Evolutionary conservation across 2,113 vertebrate genomes (phyloP), one percentile per base, ranked within the genome.

Genomic region (Alethe castanea): DNA sequence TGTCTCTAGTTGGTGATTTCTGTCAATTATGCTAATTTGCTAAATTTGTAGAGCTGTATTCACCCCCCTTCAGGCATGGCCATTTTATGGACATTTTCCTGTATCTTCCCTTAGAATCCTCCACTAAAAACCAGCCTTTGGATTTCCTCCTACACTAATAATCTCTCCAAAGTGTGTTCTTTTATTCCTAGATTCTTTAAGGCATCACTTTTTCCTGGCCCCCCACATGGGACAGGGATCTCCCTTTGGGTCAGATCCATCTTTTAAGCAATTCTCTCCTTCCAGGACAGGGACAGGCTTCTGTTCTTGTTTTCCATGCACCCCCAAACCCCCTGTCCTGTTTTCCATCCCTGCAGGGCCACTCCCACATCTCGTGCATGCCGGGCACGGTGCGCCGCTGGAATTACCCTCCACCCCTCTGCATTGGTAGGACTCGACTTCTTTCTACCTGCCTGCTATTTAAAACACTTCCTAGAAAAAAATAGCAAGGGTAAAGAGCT

Each of bases 311-410:
- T 62, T 54, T 45, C 33, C 59, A n/a, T 23, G 4, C n/a, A 19
- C 6, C 8, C 35, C 11, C 15, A 12, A 59, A 8, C 1, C 2
- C 13, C 2, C 1, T 19, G 5, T 61, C 16, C 47, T 20, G 56
- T 86, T 95, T 84, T 67, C 80, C 64, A 64, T 76, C 76, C 61
- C 70, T 95, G 11, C 97, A 99, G 99, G 99, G 99, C 45, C 99
- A 98, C 85, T 99, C 99, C 3, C 99, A 99, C 94, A 99, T 99
- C 80, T 99, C 99, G 94, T 99, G 99, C 96, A 99, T 99, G 99
- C 99, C 99, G 0, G 99, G 99, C 69, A 99, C 99, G 0, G 99
- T 99, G 57, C 98, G 99, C 35, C 98, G 99, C 77, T 99, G 99
- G 99, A 99, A 99, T 95, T 99, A 99, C 92, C 99, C 99, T 3